Conservation (phyloP, 2,113 vertebrate species). For the Tympanuchus pallidicinctus region DNA sequence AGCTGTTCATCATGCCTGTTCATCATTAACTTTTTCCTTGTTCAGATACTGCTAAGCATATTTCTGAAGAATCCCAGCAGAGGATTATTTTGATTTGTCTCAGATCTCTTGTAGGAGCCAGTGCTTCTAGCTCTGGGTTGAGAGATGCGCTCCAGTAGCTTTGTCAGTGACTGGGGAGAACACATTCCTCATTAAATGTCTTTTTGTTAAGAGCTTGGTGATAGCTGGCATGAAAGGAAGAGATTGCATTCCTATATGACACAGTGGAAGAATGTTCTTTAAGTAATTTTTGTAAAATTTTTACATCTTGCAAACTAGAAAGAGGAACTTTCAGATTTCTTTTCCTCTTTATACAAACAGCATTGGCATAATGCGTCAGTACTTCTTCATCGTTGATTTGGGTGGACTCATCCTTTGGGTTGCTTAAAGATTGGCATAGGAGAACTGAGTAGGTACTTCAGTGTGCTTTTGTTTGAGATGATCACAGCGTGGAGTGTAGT, state of each 20-base stretch:
- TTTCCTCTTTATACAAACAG: not conserved
- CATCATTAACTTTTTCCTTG: not conserved
- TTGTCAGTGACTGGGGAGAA: not conserved
- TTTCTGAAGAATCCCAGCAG: not conserved
- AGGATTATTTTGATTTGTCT: not conserved
- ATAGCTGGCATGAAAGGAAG: not conserved
- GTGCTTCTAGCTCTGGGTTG: not conserved
- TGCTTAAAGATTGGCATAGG: not conserved
- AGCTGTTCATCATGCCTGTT: not conserved
- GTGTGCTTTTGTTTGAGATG: not conserved
- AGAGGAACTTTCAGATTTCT: not conserved
- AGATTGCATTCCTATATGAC: not conserved
- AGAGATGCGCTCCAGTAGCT: not conserved
- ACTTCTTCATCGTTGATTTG: not conserved
- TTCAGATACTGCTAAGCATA: not conserved
- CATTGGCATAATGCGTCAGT: not conserved
- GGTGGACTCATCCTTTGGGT: not conserved
- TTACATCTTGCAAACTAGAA: not conserved
- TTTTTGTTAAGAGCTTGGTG: not conserved
- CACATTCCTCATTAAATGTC: not conserved
- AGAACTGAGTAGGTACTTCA: not conserved
- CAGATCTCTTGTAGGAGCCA: not conserved
- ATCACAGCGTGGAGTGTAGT: not conserved
- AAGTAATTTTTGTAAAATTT: not conserved
- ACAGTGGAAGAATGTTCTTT: not conserved